Percentiles rank a stretch among this genome's conserved stretches.
These are phyloP conservation scores for Riparia riparia DNA, from an alignment of 2,113 vertebrate species.

Conservation along the genomic window DNA sequence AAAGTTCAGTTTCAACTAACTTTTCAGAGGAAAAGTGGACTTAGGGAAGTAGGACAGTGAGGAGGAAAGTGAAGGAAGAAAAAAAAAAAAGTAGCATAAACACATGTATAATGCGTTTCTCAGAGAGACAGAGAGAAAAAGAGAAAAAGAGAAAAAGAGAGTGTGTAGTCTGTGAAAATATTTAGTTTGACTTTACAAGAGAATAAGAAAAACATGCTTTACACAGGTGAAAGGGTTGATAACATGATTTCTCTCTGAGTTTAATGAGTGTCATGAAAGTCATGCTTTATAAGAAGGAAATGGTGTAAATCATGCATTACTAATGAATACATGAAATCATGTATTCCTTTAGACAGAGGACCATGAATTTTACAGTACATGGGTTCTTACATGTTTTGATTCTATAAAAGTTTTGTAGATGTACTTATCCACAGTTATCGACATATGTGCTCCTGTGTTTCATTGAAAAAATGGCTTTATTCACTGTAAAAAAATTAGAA, in stretches of 20 bases:
- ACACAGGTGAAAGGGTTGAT: neutral
- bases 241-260: neutral
- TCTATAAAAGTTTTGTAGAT: neutral
- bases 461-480: neutral
- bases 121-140: neutral
- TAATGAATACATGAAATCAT: neutral
- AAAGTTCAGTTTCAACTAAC: neutral
- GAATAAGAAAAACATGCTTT: neutral
- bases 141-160: neutral
- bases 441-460: neutral
- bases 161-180: neutral
- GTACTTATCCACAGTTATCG: neutral
- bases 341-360: neutral
- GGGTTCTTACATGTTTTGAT: neutral
- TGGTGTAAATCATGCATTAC: neutral
- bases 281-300: neutral
- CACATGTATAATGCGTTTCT: neutral
- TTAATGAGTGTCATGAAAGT: neutral
- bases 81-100: neutral
- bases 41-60: neutral
- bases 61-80: neutral
- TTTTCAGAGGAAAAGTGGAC: neutral
- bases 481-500: neutral
- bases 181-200: neutral
- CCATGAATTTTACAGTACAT: neutral